These are phyloP conservation scores for Pseudorectes ferrugineus DNA, from an alignment of 2,113 vertebrate species.

Conservation along the genomic window DNA sequence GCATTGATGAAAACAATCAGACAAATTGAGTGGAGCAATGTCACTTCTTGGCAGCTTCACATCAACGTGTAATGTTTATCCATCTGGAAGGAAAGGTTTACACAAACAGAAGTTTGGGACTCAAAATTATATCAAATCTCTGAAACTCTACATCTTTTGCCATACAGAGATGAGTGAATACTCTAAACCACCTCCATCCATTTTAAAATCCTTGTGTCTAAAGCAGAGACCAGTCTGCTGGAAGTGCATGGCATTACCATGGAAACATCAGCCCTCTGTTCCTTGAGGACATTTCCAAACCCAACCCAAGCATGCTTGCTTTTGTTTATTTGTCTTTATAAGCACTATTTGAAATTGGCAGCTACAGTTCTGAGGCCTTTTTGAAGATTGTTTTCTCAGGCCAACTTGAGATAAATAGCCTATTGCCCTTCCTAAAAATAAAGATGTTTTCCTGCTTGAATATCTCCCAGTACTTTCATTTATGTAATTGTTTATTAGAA, in stretches of 20 bases:
- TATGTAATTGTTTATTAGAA: neutral
- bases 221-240: neutral
- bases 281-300: neutral
- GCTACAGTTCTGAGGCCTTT: neutral
- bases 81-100: neutral
- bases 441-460: slow-evolving; percentile 4
- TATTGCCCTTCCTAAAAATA: slow-evolving; percentile 38
- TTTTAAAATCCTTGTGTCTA: neutral
- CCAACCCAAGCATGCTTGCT: neutral
- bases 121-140: neutral
- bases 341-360: slow-evolving; percentile 4
- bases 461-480: neutral
- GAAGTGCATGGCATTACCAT: neutral
- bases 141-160: neutral
- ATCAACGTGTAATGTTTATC: neutral
- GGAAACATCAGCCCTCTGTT: neutral
- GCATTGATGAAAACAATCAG: neutral
- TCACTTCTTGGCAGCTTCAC: neutral
- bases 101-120: neutral
- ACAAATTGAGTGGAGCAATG: neutral
- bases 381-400: slow-evolving; percentile 29
- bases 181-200: neutral
- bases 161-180: neutral
- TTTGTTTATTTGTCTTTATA: slow-evolving; percentile 30
- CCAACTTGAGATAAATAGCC: neutral